Conservation (phyloP, 2,888 invertebrate species). For the Deroplatys truncata region DNA sequence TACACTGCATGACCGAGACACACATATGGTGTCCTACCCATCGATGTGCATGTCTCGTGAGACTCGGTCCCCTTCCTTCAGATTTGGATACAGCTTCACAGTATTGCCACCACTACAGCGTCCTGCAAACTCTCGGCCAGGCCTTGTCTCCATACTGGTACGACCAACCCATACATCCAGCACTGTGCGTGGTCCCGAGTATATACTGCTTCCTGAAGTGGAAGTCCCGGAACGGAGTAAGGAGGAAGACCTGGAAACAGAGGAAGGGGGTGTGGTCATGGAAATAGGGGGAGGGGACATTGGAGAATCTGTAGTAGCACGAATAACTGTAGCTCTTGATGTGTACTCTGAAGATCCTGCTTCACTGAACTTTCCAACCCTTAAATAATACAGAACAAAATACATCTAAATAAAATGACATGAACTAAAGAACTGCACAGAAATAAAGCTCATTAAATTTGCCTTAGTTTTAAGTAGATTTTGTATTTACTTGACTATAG, state of each 20-base stretch:
- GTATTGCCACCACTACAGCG: constrained; percentile 51
- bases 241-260: constrained; percentile 20
- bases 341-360: constrained; percentile 38
- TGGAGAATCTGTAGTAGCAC: constrained; percentile 82
- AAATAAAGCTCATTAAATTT: background rate
- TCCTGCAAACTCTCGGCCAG: constrained; percentile 55
- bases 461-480: background rate
- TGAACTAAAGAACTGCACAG: background rate
- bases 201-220: constrained; percentile 35
- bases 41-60: constrained; percentile 22
- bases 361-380: constrained; percentile 36
- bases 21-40: constrained; percentile 18
- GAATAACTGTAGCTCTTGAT: constrained; percentile 54
- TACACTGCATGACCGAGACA: background rate
- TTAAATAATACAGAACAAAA: background rate
- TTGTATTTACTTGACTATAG: no score
- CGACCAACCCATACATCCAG: constrained; percentile 63
- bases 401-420: background rate
- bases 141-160: constrained; percentile 38
- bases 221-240: constrained; percentile 26
- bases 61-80: constrained; percentile 43
- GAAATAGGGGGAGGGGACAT: constrained; percentile 63
- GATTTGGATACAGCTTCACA: constrained; percentile 71
- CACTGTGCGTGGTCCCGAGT: constrained; percentile 51
- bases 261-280: constrained; percentile 9